Base-by-base conservation (phyloP, 2,113 vertebrate species). In the human region DNA sequence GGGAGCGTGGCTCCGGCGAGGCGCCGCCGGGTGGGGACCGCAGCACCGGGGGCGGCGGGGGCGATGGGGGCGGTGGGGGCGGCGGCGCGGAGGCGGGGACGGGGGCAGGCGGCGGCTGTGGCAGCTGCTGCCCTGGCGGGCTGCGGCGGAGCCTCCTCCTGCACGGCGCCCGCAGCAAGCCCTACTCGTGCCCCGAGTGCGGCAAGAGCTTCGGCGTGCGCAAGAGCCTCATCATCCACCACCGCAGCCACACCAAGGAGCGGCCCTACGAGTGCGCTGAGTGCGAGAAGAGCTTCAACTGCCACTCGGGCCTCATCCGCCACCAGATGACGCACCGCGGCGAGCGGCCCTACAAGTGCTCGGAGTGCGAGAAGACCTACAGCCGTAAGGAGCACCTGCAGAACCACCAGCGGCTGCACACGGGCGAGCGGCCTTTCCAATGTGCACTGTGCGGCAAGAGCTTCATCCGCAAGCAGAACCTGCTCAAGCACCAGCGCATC, bases 381-480 rank as follows among this genome's bases (percentile, higher is more conserved):
- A 94, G 98, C 95, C 98, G 98, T 57, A 99, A 98, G 96, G 98
- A 99, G 97, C 98, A 99, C 22, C 98, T 99, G 2, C 97, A 99
- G 17, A 99, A 98, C 90, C 99, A 99, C 96, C 98, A 98, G 98
- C 98, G 98, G 18, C 90, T 98, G 88, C 99, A 99, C 97, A 98
- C 98, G 0, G 99, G 99, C 12, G 98, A 99, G 96, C 95, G 98
- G 27, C 98, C 98, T 1, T 99, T 99, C 98, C 98, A 98, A 64
- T 99, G 99, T 45, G 94, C 97, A 11, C 98, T 98, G 14, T 99
- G 99, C 84, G 98, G 97, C 57, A 99, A 99, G 9, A 98, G 98
- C 14, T 99, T 99, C 30, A 98, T 98, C 96, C 99, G 98, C 95
- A 98, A 98, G 97, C 98, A 98, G 98, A 99, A 98, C 92, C 98